Conservation (phyloP, 2,888 invertebrate species). For the Trachelus stipa region DNA sequence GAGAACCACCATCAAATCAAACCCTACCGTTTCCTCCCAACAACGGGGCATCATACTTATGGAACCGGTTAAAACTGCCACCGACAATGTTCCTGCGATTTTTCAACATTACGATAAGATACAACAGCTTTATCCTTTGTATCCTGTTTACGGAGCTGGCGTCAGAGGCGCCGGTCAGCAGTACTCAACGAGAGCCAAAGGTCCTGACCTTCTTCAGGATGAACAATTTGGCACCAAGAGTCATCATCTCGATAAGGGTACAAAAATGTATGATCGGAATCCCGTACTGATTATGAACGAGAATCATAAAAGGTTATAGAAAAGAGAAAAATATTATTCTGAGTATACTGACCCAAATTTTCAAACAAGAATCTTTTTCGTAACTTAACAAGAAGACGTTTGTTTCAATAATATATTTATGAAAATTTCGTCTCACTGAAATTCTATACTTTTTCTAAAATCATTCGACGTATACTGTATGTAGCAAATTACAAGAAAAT, state of each 20-base stretch:
- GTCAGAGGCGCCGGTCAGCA: slow-evolving; percentile 54
- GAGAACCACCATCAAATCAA: slow-evolving; percentile 30
- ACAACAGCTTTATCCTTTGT: slow-evolving; percentile 78
- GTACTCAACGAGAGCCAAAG: slow-evolving; percentile 56
- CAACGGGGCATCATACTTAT: slow-evolving; percentile 62
- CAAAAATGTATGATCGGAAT: slow-evolving; percentile 4
- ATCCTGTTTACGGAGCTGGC: slow-evolving; percentile 55
- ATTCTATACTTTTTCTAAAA: background rate
- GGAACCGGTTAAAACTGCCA: slow-evolving; percentile 60
- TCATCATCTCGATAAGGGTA: slow-evolving; percentile 55
- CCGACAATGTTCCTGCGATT: slow-evolving; percentile 74
- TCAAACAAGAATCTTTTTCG: background rate
- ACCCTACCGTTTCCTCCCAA: slow-evolving; percentile 45
- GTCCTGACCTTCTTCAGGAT: slow-evolving; percentile 59
- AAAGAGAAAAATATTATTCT: background rate
- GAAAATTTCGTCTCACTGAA: background rate
- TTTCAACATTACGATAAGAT: slow-evolving; percentile 82
- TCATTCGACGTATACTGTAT: too few relatives aligned
- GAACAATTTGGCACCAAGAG: slow-evolving; percentile 59
- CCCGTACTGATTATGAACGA: background rate
- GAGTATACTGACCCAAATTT: background rate
- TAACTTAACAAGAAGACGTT: background rate
- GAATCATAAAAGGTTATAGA: background rate
- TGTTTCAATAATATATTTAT: background rate
- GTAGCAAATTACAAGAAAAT: background rate